Percentiles rank a stretch among this genome's conserved stretches.
Conservation (phyloP, 2,888 invertebrate genomes). For the Drosophila ezoana region DNA sequence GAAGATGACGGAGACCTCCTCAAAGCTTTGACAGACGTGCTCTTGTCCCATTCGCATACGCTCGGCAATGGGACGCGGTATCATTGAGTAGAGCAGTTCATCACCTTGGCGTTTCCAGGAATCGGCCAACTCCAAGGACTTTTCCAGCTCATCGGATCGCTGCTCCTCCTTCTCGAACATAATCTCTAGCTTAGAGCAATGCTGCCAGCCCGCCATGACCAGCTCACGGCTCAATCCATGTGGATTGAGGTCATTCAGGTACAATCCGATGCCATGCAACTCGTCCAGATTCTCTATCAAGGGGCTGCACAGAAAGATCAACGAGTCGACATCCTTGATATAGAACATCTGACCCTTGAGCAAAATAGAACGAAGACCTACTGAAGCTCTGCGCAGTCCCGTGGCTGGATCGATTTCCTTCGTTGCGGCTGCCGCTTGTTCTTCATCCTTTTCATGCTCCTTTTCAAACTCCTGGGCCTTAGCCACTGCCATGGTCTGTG, state of each 20-base stretch:
- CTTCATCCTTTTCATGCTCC: slow-evolving; percentile 42
- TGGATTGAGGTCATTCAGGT: slow-evolving; percentile 93
- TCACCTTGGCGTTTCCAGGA: slow-evolving; percentile 95
- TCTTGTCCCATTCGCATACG: slow-evolving; percentile 91
- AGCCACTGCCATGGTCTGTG: slow-evolving; percentile 64
- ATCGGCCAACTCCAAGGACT: slow-evolving; percentile 91
- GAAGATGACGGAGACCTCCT: slow-evolving; percentile 85
- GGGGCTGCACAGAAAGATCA: slow-evolving; percentile 95
- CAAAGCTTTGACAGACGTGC: slow-evolving; percentile 90
- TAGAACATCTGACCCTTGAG: slow-evolving; percentile 95
- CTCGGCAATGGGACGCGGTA: slow-evolving; percentile 93
- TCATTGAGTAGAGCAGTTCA: slow-evolving; percentile 95
- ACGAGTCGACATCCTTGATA: slow-evolving; percentile 91
- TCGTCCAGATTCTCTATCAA: slow-evolving; percentile 95
- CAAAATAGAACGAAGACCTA: slow-evolving; percentile 87
- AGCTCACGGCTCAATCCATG: slow-evolving; percentile 94
- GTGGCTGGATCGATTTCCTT: slow-evolving; percentile 70
- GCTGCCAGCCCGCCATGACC: slow-evolving; percentile 94
- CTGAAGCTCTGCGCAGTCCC: slow-evolving; percentile 49
- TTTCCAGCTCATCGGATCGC: slow-evolving; percentile 91
- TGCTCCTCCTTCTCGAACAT: slow-evolving; percentile 93
- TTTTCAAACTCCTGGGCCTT: slow-evolving; percentile 60
- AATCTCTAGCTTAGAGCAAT: slow-evolving; percentile 91
- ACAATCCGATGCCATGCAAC: slow-evolving; percentile 91
- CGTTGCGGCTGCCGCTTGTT: slow-evolving; percentile 37